These are phyloP conservation scores for Pongo abelii DNA, from an alignment of 2,113 vertebrate species.

Conservation along the genomic window DNA sequence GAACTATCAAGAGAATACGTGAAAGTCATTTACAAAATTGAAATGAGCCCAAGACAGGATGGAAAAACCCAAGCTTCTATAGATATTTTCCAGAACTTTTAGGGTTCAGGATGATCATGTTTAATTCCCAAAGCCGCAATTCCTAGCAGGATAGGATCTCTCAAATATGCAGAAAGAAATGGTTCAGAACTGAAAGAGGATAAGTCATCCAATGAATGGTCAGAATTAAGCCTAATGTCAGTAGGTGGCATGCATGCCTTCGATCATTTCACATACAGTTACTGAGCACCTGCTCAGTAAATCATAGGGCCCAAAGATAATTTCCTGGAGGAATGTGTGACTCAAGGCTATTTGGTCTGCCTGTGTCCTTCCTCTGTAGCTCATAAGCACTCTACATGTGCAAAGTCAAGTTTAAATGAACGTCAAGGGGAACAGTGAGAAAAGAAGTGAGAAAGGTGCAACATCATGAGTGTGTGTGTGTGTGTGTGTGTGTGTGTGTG, in stretches of 20 bases:
- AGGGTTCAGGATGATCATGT: background rate
- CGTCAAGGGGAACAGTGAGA: background rate
- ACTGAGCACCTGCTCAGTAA: background rate
- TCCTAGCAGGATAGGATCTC: background rate
- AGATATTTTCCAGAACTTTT: constrained; percentile 34
- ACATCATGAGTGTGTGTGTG: background rate
- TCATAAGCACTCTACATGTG: background rate
- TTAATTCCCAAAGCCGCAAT: constrained; percentile 14
- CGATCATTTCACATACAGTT: background rate
- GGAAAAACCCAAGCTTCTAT: background rate
- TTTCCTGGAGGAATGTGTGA: background rate
- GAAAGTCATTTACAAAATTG: constrained; percentile 25
- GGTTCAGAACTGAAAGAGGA: background rate
- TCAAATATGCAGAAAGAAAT: background rate
- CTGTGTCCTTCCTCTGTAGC: background rate
- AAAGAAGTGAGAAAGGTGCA: background rate
- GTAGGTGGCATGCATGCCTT: background rate
- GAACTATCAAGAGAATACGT: constrained; percentile 2
- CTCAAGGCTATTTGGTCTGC: background rate
- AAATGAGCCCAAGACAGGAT: background rate
- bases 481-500: background rate
- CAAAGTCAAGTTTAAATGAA: background rate
- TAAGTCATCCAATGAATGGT: background rate
- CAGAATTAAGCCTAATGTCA: background rate
- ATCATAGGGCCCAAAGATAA: background rate